These are phyloP conservation scores for Pantelozetes paolii DNA, from an alignment of 2,888 invertebrate species.

Conservation along the genomic window DNA sequence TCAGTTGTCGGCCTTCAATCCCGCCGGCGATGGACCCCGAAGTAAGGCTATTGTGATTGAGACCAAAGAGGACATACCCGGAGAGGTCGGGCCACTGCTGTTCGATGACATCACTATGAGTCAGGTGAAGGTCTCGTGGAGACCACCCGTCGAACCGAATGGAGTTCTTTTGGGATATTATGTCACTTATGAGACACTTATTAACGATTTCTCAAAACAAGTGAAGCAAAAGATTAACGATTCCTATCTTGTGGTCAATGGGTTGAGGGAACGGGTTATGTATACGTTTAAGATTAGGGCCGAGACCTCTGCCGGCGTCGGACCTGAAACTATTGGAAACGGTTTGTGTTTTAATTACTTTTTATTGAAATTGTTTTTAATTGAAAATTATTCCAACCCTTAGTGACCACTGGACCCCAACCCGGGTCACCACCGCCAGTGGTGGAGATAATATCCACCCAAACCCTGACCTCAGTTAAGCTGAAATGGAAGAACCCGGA, in stretches of 20 bases:
- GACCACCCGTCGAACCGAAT: constrained; percentile 76
- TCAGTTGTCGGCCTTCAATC: constrained; percentile 92
- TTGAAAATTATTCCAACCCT: neutral
- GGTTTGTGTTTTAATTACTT: constrained; percentile 19
- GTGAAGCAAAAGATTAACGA: constrained; percentile 50
- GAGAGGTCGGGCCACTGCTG: constrained; percentile 62
- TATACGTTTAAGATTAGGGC: constrained; percentile 88
- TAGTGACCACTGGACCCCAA: constrained; percentile 83
- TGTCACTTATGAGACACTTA: constrained; percentile 56
- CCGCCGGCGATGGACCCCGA: constrained; percentile 87
- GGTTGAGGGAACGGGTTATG: constrained; percentile 69
- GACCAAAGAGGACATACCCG: constrained; percentile 89
- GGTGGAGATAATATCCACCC: constrained; percentile 65
- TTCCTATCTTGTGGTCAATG: constrained; percentile 40
- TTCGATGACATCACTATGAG: constrained; percentile 90
- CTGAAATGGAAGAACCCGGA: constrained; percentile 83
- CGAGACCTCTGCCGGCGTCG: constrained; percentile 76
- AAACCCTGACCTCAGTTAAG: constrained; percentile 76
- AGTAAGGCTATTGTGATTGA: constrained; percentile 67
- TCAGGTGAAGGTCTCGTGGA: constrained; percentile 85
- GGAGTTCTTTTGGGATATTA: constrained; percentile 76
- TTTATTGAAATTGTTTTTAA: constrained; percentile 7
- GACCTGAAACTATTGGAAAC: constrained; percentile 60
- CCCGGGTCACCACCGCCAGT: constrained; percentile 74
- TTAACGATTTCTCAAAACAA: constrained; percentile 46